Evolutionary conservation across 2,797 vertebrate species (phyloP).

Genomic region (Tokudaia tokunoshimensis): DNA sequence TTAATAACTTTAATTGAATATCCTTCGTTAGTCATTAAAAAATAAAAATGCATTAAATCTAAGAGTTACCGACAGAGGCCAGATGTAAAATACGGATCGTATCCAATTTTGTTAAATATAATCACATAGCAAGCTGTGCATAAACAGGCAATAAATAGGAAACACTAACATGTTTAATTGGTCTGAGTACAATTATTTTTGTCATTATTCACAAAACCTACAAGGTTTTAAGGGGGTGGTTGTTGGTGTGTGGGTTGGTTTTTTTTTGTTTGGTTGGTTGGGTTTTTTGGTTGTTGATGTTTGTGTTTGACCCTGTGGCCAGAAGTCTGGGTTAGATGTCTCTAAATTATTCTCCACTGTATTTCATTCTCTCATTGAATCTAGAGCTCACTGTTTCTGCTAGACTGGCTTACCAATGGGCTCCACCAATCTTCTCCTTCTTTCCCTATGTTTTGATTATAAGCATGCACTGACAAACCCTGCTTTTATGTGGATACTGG

Average conservation of each 20-base stretch:
- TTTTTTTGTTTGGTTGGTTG: no score
- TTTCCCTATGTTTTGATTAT: not conserved
- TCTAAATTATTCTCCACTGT: not conserved
- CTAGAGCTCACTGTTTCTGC: not conserved
- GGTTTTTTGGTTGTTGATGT: not conserved
- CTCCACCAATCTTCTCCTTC: not conserved
- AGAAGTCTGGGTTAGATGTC: no score
- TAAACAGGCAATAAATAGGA: not conserved
- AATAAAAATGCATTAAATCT: not conserved
- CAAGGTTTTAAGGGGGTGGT: not conserved
- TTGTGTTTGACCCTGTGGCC: not conserved
- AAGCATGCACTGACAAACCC: not conserved
- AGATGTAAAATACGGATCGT: not conserved
- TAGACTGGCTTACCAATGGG: not conserved
- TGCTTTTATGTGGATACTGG: not conserved
- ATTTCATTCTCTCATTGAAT: not conserved
- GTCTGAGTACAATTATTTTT: not conserved
- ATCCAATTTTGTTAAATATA: not conserved
- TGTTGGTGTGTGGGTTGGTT: not conserved
- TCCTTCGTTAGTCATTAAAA: conserved; percentile 11
- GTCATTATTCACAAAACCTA: conserved; percentile 12
- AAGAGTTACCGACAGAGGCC: conserved; percentile 44
- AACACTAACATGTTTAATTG: not conserved
- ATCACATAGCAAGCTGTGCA: not conserved
- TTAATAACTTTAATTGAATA: not conserved